phyloP scores from a whole-genome alignment of 2,113 vertebrate genomes.

The Prunella himalayana region DNA sequence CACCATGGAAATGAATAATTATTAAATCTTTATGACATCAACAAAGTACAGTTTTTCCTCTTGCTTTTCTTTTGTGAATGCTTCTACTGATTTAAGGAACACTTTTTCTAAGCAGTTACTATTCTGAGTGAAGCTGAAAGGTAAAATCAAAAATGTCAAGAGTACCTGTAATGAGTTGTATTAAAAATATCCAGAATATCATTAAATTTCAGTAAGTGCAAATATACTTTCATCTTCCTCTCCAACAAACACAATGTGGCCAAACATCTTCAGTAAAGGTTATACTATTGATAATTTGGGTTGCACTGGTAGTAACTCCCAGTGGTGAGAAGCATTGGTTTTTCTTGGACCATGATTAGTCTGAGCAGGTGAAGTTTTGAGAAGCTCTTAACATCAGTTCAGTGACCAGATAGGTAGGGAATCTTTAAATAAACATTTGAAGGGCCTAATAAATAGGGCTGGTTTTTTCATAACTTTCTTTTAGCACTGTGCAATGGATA shows the following conservation, averaged over 20 bases:
- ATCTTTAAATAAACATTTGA: not conserved
- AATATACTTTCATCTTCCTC: not conserved
- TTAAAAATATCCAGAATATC: not conserved
- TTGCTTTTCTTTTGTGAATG: not conserved
- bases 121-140: not conserved
- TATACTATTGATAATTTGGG: not conserved
- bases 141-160: not conserved
- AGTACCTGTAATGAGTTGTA: not conserved
- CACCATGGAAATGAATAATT: not conserved
- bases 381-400: not conserved
- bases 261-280: not conserved
- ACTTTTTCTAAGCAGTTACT: not conserved
- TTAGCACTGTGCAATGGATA: not conserved
- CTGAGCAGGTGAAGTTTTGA: not conserved
- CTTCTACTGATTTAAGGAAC: not conserved
- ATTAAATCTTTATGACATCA: not conserved
- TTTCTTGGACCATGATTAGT: not conserved
- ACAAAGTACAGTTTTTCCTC: not conserved
- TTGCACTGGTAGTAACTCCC: not conserved
- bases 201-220: not conserved
- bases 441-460: not conserved
- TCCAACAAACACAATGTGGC: not conserved
- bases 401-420: not conserved
- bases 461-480: not conserved
- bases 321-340: not conserved